These are phyloP conservation scores for Pteria penguin DNA, from an alignment of 2,888 invertebrate species.

Conservation along the genomic window DNA sequence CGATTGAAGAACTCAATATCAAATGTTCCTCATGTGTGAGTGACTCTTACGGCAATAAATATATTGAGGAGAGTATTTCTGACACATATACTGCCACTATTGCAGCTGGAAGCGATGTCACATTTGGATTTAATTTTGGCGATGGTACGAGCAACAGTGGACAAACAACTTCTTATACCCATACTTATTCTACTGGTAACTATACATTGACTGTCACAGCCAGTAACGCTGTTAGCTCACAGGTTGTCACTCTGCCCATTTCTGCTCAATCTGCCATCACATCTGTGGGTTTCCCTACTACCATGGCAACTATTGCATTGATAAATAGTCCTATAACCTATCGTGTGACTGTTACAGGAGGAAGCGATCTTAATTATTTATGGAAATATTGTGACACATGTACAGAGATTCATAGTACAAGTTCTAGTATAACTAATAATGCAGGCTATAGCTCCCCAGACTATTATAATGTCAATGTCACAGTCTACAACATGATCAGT, in stretches of 20 bases:
- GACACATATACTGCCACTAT: conserved; percentile 47
- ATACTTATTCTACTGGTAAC: conserved; percentile 37
- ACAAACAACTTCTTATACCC: conserved; percentile 7
- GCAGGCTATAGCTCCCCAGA: conserved; percentile 22
- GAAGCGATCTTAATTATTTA: conserved; percentile 36
- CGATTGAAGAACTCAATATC: conserved; percentile 51
- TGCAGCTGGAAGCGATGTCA: conserved; percentile 47
- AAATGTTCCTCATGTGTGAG: conserved; percentile 42
- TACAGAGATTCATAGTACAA: not conserved
- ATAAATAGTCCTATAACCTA: conserved; percentile 26
- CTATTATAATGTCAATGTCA: conserved; percentile 32
- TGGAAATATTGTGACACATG: conserved; percentile 47
- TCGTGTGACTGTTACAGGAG: conserved; percentile 28
- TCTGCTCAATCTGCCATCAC: conserved; percentile 46
- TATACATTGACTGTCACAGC: conserved; percentile 52
- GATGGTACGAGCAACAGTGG: conserved; percentile 40
- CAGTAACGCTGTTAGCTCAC: conserved; percentile 35
- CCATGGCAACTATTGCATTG: conserved; percentile 13
- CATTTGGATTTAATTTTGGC: conserved; percentile 53
- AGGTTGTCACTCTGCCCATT: conserved; percentile 19
- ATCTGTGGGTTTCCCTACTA: conserved; percentile 21
- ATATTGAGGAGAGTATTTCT: conserved; percentile 49
- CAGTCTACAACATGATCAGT: conserved; percentile 46
- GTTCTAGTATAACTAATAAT: conserved; percentile 10
- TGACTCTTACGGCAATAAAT: conserved; percentile 39